Evolutionary conservation across 1,140 invertebrate genomes (phyloP), one percentile per base, ranked within the genome.

Genomic region (Orchesella cincta): DNA sequence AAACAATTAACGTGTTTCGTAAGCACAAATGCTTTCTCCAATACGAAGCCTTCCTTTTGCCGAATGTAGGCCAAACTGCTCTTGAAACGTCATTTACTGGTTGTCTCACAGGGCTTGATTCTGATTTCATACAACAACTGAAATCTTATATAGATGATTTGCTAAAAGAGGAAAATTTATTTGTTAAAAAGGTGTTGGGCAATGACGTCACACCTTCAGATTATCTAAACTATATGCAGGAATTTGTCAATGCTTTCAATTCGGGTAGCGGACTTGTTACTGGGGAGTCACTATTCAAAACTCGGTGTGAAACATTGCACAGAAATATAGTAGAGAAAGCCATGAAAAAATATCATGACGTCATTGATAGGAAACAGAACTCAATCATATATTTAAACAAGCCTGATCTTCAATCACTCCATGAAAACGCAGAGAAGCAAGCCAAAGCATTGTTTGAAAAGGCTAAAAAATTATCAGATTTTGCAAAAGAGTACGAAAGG

Each of bases 231-330:
- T 12, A 1, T 1, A 23, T 33, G 26, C 35, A 76, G 23, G 31
- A 35, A 3, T 80, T 75, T 34, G 36, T 76, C 0, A 67, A 80
- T 5, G 51, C 75, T 5, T 80, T 80, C 33, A 80, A 80, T 57
- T 72, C 62, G 1, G 74, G 73, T 76, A n/a, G 23, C 34, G 20
- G 46, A 46, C 1, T 51, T 80, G 52, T 39, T 71, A 14, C n/a
- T 70, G 2, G 78, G 72, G 18, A 29, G 31, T 16, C 1, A 18
- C 23, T 5, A 64, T 36, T 16, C 18, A 35, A 16, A 36, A 67
- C 12, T 8, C 20, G 1, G n/a, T n/a, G n/a, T n/a, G n/a, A n/a
- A n/a, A n/a, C n/a, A n/a, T n/a, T n/a, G n/a, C n/a, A n/a, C n/a
- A n/a, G n/a, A 8, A 62, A 35, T 20, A 23, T 76, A 2, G 29